These are phyloP conservation scores for Tinea semifulvella DNA, from an alignment of 2,888 invertebrate genomes.

Conservation along the genomic window DNA sequence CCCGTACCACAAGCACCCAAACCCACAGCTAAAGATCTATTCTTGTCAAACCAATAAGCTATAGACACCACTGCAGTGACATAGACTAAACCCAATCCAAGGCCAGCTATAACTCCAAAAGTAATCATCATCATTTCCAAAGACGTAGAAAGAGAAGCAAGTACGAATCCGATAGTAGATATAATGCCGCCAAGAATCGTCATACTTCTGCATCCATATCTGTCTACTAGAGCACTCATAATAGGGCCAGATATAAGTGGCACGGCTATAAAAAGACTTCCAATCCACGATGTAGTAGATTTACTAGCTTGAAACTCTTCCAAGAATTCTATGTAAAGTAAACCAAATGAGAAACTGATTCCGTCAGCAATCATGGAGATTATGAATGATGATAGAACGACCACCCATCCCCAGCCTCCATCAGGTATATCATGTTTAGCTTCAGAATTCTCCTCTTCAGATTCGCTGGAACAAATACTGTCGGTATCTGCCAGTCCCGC, in stretches of 20 bases:
- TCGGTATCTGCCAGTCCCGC: constrained; percentile 32
- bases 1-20: constrained; percentile 90
- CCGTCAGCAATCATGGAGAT: constrained; percentile 93
- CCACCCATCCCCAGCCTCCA: constrained; percentile 91
- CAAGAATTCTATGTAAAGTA: constrained; percentile 85
- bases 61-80: constrained; percentile 92
- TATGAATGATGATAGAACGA: constrained; percentile 85
- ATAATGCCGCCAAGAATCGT: constrained; percentile 78
- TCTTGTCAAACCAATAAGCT: constrained; percentile 92
- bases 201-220: constrained; percentile 84
- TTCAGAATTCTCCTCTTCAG: constrained; percentile 24
- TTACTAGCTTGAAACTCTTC: constrained; percentile 83
- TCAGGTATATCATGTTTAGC: constrained; percentile 73
- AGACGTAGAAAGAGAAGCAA: constrained; percentile 75
- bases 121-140: constrained; percentile 84
- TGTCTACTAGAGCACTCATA: constrained; percentile 85
- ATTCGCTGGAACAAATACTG: constrained; percentile 27
- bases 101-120: constrained; percentile 84
- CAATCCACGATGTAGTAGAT: constrained; percentile 89
- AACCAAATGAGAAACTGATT: constrained; percentile 91
- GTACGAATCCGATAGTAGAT: constrained; percentile 78
- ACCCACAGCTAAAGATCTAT: constrained; percentile 85
- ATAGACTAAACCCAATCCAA: constrained; percentile 86
- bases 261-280: constrained; percentile 88
- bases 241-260: constrained; percentile 86